Evolutionary conservation across 92 coral and sea anemone species (phyloP), one percentile per base, ranked within the genome.

Genomic region (Epizoanthus ramosus): DNA sequence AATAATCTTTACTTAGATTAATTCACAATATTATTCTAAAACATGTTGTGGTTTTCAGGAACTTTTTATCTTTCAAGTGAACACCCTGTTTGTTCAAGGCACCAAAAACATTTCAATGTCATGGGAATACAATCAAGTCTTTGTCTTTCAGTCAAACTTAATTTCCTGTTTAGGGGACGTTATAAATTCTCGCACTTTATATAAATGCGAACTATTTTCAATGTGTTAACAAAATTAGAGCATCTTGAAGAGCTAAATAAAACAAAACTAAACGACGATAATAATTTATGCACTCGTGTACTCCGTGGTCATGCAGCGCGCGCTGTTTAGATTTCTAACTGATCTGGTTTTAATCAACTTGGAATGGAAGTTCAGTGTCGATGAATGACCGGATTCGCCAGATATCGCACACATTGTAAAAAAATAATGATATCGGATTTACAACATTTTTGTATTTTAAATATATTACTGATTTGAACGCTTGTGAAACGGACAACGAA

Each of bases 181-280:
- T 61, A 15, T 60, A 10, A 69, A 41, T 41, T 61, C 81, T 77
- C 82, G 60, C 82, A 60, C 71, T 77, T 63, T 22, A 77, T 77
- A n/a, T n/a, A n/a, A 77, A 77, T 6, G 8, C 58, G 22, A 77
- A 77, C 82, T 61, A 52, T 77, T n/a, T 71, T 71, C 74, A 56
- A 33, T 71, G 54, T 71, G 82, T 61, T 77, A 77, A 77, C 21
- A 77, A 77, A 61, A 19, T 77, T 77, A 77, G 61, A 61, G 45
- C 82, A 21, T 50, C 28, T 61, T 77, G 70, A 60, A 60, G 82
- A 39, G 70, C 19, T 22, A 60, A 41, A 39, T 77, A 77, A 77
- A 60, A 77, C 82, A 61, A 77, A 77, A 77, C 60, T 77, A 41
- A 61, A 77, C 82, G 66, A 21, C 25, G 18, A 53, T 25, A 77